Conservation (phyloP, 2,113 vertebrate species). For the Noturus placidus region DNA sequence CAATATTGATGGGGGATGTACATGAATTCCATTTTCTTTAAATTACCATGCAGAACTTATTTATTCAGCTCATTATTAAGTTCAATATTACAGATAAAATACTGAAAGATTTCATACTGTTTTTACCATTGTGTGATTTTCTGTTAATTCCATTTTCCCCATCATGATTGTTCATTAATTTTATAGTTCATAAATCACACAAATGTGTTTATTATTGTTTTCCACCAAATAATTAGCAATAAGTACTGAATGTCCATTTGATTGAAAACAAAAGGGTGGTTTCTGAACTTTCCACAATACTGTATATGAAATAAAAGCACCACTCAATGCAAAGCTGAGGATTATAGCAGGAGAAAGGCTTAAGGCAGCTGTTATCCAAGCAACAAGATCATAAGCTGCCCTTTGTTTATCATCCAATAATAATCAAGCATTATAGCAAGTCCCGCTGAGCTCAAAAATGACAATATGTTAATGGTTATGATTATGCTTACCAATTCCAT, state of each 20-base stretch:
- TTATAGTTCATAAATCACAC: not conserved
- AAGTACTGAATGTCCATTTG: not conserved
- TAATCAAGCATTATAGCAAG: not conserved
- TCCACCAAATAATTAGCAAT: not conserved
- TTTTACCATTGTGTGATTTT: not conserved
- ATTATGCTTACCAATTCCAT: not conserved
- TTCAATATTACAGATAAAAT: not conserved
- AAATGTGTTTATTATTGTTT: not conserved
- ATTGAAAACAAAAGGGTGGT: not conserved
- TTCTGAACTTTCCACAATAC: not conserved
- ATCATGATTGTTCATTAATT: not conserved
- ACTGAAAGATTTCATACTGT: not conserved
- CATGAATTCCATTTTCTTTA: not conserved
- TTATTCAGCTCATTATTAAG: not conserved
- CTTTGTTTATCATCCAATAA: conserved; percentile 1
- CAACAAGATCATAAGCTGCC: conserved; percentile 13
- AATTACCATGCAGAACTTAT: not conserved
- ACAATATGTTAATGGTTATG: not conserved
- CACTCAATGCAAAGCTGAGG: conserved; percentile 54
- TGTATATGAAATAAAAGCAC: not conserved
- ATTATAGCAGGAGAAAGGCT: conserved; percentile 31
- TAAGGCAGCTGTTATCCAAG: not conserved
- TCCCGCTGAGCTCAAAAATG: not conserved
- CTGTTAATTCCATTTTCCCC: not conserved
- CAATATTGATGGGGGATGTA: not conserved